Evolutionary conservation across 2,113 vertebrate species (phyloP), one percentile per base, ranked within the genome.

Genomic region (Eptatretus burgeri): DNA sequence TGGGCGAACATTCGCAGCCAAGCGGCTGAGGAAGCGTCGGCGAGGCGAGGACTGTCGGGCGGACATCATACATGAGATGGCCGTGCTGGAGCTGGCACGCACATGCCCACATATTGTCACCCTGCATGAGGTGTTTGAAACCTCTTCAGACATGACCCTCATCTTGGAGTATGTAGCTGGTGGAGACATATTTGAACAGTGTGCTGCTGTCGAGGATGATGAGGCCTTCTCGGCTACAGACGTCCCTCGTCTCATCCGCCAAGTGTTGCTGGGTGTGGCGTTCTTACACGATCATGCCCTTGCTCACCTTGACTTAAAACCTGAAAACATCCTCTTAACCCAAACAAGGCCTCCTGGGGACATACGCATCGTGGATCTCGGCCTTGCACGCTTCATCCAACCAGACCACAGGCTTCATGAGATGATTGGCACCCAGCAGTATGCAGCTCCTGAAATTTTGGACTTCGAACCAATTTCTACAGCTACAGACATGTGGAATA

Each of bases 131-230:
- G 84, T 89, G 69, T 94, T 87, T 65, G 89, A 94, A 71, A 89
- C 86, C 52, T 70, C 71, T 1, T 71, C 75, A 1, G 87, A 95
- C 73, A 85, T 95, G 70, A 80, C 91, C 74, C 77, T 94, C 18
- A 81, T 95, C 52, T 74, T 95, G 52, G 87, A 95, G 75, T 95
- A 83, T 27, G 89, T 87, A 60, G 84, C 81, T n/a, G 89, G 89
- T 52, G 86, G 89, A 1, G 87, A 95, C 71, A 87, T 95, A 69
- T 95, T 95, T 71, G 71, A 89, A 72, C 86, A 88, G 49, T 94
- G 85, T 63, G 81, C 89, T 13, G 84, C 82, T 2, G 86, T 93
- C 65, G 80, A 78, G 41, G 56, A 20, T 10, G 87, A 93, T 13
- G 83, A 89, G 27, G 80, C 83, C 62, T 95, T 95, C 72, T 86